Base-by-base conservation (phyloP, 2,888 invertebrate genomes). In the Chymomyza caudatula region DNA sequence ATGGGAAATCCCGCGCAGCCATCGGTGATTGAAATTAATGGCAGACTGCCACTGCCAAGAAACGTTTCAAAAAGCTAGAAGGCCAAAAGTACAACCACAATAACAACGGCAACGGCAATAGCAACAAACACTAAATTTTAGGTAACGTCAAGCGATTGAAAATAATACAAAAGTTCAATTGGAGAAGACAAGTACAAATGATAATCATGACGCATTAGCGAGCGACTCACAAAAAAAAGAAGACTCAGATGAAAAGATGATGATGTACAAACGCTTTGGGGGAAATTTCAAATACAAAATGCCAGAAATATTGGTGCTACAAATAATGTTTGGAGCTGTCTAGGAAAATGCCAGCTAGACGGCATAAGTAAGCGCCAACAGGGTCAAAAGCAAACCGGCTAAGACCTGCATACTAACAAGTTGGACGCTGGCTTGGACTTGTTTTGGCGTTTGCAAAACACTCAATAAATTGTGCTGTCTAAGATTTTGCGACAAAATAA, bases 191-290 rank as follows among this genome's bases (percentile, higher is more conserved):
- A 74, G 72, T 69, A 77, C 65, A 72, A 77, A 69, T 69, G 67
- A 72, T 77, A 65, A 67, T 69, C 76, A 77, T 71, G 73, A 62
- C 56, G 83, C 69, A 60, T 65, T 67, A 65, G 66, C 49, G 62
- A 56, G 1, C 47, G n/a, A 4, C 22, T 13, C 3, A 51, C 20
- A 51, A 20, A n/a, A n/a, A n/a, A n/a, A 20, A 19, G 13, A 51
- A 51, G 22, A 20, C 51, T 13, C 5, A 51, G 22, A 11, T 17
- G 37, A 51, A 44, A 22, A 67, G 71, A 71, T 72, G 71, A 69
- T 77, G 81, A 83, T 85, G 68, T 78, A 77, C 84, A 80, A 74
- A 65, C 65, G 81, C 81, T 80, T 72, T 71, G 47, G 81, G 81
- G 72, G 72, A 74, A 77, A 80, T 76, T 76, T 59, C 68, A 15